Base-by-base conservation (phyloP, 2,797 vertebrate species). In the Ambastaia sidthimunki region DNA sequence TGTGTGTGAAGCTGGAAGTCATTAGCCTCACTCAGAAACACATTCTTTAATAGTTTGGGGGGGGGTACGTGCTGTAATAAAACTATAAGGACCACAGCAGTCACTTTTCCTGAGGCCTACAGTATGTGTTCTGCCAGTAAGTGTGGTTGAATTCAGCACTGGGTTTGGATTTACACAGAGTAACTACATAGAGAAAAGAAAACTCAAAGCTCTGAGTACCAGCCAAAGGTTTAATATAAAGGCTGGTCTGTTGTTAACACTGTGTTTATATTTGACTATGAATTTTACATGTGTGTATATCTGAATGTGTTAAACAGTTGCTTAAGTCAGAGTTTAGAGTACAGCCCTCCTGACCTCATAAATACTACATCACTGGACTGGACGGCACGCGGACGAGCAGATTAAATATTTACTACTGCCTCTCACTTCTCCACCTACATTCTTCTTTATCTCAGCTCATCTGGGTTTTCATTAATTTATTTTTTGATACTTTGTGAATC, bases 371-470 rank as follows among this genome's bases (percentile, higher is more conserved):
- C 71, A 74, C 55, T 69, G 52, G 62, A 76, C 78, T 71, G 79
- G 25, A 84, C 78, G 82, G 78, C 78, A 82, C 71, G 68, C 16
- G 65, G 81, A 79, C 80, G 76, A 80, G 62, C 25, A 80, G 57
- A 81, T 85, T 16, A 86, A 85, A 86, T 81, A 86, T 85, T 85
- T 71, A 86, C 89, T 50, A 66, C 57, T 66, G 74, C 76, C 81
- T 83, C 71, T 63, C 71, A 21, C 57, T 23, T 70, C 75, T 62
- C 63, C 71, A 34, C 71, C 76, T 82, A 34, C 70, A 67, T 77
- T 84, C 70, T 71, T 52, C 5, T 77, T 75, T 67, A 10, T n/a
- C 28, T 28, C 23, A 16, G 25, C 13, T 60, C 28, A 60, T 55
- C n/a, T 2, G 6, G 7, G 54, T 1, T 41, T 15, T 60, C 6